These are phyloP conservation scores for Nesidiocoris tenuis DNA, from an alignment of 2,888 invertebrate genomes.

Conservation along the genomic window DNA sequence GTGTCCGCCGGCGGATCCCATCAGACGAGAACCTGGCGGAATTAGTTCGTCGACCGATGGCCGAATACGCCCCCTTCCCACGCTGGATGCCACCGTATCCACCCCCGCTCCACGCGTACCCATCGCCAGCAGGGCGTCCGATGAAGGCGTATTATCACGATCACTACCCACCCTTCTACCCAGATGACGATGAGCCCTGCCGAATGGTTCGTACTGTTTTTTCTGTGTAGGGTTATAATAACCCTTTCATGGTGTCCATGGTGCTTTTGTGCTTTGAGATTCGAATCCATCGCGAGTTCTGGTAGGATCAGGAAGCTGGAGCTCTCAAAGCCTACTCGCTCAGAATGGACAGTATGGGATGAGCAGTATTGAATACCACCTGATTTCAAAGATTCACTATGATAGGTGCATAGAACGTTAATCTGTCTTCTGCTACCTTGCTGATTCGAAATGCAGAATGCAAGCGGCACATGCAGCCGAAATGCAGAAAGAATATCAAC, in stretches of 20 bases:
- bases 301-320: not conserved
- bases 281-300: too few relatives aligned
- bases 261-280: too few relatives aligned
- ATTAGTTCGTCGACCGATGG: conserved; percentile 52
- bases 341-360: too few relatives aligned
- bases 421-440: too few relatives aligned
- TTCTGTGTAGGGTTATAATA: conserved; percentile 6
- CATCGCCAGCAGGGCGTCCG: conserved; percentile 33
- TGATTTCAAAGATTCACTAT: too few relatives aligned
- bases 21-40: conserved; percentile 82
- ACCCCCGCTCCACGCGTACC: conserved; percentile 37
- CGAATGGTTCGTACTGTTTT: conserved; percentile 62
- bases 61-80: conserved; percentile 78
- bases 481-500: too few relatives aligned
- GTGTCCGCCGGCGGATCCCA: conserved; percentile 80
- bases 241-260: not conserved
- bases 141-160: conserved; percentile 56
- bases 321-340: too few relatives aligned
- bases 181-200: conserved; percentile 69
- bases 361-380: too few relatives aligned
- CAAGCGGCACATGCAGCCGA: too few relatives aligned
- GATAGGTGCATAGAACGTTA: too few relatives aligned
- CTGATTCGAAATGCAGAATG: too few relatives aligned
- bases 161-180: conserved; percentile 63
- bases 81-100: conserved; percentile 63